These are phyloP conservation scores for Reticulitermes speratus DNA, from an alignment of 1,140 invertebrate genomes.

Conservation along the genomic window DNA sequence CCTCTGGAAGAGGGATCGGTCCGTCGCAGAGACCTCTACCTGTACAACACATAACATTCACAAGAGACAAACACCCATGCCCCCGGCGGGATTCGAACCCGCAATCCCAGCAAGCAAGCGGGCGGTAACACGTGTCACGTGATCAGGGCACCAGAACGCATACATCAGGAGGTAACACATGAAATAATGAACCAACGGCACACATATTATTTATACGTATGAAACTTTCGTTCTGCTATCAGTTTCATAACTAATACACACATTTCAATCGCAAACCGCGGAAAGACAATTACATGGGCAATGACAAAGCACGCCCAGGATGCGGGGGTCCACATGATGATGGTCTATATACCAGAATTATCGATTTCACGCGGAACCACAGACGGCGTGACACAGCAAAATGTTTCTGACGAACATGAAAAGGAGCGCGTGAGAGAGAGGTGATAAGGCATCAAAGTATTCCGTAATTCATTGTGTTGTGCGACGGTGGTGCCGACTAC, in stretches of 20 bases:
- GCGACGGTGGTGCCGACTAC: not conserved
- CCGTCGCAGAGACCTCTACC: too few relatives aligned
- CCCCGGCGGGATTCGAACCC: too few relatives aligned
- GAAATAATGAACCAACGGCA: not conserved
- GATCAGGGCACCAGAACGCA: too few relatives aligned
- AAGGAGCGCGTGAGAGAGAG: not conserved
- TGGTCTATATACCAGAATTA: slow-evolving; percentile 13
- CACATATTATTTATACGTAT: not conserved
- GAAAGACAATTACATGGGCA: not conserved
- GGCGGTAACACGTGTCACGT: too few relatives aligned
- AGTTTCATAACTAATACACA: not conserved
- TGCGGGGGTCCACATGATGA: not conserved
- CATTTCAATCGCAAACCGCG: not conserved
- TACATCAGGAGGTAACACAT: too few relatives aligned
- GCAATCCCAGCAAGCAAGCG: too few relatives aligned
- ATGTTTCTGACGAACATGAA: not conserved
- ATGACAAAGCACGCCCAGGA: slow-evolving; percentile 8
- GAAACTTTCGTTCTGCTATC: not conserved
- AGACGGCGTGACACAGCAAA: slow-evolving; percentile 3
- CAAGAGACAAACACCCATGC: too few relatives aligned
- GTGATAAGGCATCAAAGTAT: not conserved
- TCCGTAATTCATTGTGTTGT: not conserved
- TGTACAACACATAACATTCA: too few relatives aligned
- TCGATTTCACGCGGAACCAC: slow-evolving; percentile 7
- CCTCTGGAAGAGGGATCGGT: too few relatives aligned